A percentile compares a stretch with the other conserved stretches of the same genome.
phyloP scores from a whole-genome alignment of 2,797 vertebrate genomes.

The Pagetopsis macropterus region DNA sequence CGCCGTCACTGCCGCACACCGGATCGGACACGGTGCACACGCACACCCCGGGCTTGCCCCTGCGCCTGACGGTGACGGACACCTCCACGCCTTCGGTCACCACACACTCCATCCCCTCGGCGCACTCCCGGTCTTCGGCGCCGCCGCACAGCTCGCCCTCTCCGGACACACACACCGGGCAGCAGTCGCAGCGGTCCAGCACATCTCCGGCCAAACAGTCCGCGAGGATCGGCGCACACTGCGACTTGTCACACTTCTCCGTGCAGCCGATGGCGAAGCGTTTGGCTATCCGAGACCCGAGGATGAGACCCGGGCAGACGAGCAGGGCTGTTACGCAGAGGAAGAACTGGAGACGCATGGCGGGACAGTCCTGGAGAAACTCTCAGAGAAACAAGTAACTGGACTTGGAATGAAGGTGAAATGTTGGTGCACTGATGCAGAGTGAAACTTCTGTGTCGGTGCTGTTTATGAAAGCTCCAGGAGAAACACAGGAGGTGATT shows the following conservation, averaged over 20 bases:
- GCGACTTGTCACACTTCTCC: conserved; percentile 86
- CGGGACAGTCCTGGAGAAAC: conserved; percentile 1
- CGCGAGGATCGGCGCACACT: conserved; percentile 81
- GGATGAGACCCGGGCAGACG: conserved; percentile 15
- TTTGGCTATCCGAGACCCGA: conserved; percentile 58
- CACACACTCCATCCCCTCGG: conserved; percentile 85
- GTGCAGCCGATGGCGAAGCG: conserved; percentile 83
- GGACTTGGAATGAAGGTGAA: background rate
- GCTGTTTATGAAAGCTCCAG: conserved; percentile 72
- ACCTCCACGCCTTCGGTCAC: conserved; percentile 80
- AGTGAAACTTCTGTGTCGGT: background rate
- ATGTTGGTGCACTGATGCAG: background rate
- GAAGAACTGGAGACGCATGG: conserved; percentile 54
- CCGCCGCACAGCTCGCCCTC: conserved; percentile 90
- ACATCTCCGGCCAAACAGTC: conserved; percentile 84
- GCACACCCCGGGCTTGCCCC: conserved; percentile 85
- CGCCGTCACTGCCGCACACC: conserved; percentile 94
- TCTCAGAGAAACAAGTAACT: background rate
- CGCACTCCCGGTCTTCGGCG: conserved; percentile 80
- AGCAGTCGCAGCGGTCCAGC: conserved; percentile 90
- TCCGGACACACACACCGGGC: conserved; percentile 88
- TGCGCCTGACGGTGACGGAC: conserved; percentile 85
- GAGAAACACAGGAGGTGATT: conserved; percentile 75
- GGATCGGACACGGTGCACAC: conserved; percentile 85
- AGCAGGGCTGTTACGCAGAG: conserved; percentile 61